Evolutionary conservation across 2,888 invertebrate genomes (phyloP).

Genomic region (Drosophila neotestacea): DNA sequence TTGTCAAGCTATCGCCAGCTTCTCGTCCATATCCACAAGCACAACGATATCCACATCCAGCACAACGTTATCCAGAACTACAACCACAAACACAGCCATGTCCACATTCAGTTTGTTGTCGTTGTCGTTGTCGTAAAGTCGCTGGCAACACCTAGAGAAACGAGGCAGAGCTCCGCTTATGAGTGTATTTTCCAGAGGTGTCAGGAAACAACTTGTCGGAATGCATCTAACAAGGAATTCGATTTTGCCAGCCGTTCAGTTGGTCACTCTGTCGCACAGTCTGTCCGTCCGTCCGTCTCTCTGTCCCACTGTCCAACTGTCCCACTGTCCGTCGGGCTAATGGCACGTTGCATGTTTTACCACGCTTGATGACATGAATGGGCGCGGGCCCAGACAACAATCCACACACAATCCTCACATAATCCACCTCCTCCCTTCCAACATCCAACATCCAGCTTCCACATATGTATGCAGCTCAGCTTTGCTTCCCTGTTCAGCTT

Average conservation of each 20-base stretch:
- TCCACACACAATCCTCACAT: slow-evolving; percentile 43
- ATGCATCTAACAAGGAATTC: slow-evolving; percentile 86
- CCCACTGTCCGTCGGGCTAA: slow-evolving; percentile 71
- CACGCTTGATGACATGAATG: slow-evolving; percentile 85
- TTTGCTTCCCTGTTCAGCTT: slow-evolving; percentile 66
- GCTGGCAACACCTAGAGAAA: slow-evolving; percentile 75
- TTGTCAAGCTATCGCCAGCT: slow-evolving; percentile 75
- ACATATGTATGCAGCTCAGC: slow-evolving; percentile 38
- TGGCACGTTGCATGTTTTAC: slow-evolving; percentile 85
- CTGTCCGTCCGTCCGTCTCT: background rate
- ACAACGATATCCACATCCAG: slow-evolving; percentile 14
- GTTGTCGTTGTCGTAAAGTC: slow-evolving; percentile 70
- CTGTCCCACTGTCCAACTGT: background rate
- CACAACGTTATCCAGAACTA: slow-evolving; percentile 1
- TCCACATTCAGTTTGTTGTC: slow-evolving; percentile 24
- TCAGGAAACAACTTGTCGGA: slow-evolving; percentile 86
- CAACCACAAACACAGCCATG: slow-evolving; percentile 9
- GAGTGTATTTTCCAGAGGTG: slow-evolving; percentile 84
- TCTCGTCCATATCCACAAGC: slow-evolving; percentile 46
- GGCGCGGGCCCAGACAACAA: slow-evolving; percentile 82
- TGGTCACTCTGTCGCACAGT: slow-evolving; percentile 54
- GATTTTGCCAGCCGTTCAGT: slow-evolving; percentile 83
- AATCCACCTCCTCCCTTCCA: slow-evolving; percentile 13
- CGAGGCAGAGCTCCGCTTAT: slow-evolving; percentile 61
- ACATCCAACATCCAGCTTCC: slow-evolving; percentile 8